These are phyloP conservation scores for Monarcha castaneiventris DNA, from an alignment of 2,113 vertebrate species.

Conservation along the genomic window DNA sequence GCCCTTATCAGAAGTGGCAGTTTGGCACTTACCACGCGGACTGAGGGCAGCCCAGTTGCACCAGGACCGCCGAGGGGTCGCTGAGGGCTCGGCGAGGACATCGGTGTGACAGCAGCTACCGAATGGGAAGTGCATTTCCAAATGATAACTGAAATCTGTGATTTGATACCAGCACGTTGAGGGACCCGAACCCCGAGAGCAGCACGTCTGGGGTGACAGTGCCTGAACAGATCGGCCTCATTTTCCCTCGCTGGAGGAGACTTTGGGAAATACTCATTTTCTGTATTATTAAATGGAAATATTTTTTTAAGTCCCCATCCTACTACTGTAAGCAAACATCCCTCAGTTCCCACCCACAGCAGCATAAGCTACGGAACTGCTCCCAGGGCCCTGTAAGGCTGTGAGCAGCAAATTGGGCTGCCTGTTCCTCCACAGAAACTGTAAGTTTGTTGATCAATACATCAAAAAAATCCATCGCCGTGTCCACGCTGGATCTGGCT, in stretches of 20 bases:
- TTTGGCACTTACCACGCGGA: slow-evolving; percentile 82
- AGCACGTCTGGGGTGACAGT: neutral
- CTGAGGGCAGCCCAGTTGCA: slow-evolving; percentile 36
- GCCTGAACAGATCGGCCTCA: neutral
- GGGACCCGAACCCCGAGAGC: neutral
- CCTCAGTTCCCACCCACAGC: rapidly evolving
- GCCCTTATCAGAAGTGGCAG: slow-evolving; percentile 85
- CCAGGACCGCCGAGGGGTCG: neutral
- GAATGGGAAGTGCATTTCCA: neutral
- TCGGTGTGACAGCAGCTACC: neutral
- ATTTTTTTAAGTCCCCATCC: neutral
- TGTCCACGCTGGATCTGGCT: rapidly evolving
- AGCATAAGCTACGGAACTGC: neutral
- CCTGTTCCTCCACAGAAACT: neutral
- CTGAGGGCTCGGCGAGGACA: neutral
- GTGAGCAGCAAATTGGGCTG: neutral
- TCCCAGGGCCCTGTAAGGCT: neutral
- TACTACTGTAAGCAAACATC: neutral
- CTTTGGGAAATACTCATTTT: neutral
- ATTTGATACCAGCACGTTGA: neutral
- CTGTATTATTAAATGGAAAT: slow-evolving; percentile 19
- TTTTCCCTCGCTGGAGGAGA: neutral
- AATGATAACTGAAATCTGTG: neutral
- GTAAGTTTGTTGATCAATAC: neutral
- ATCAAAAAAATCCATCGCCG: neutral